A percentile compares a stretch with the other conserved stretches of the same genome.
Evolutionary conservation across 2,888 invertebrate genomes (phyloP).

Genomic region (Beris morrisii): DNA sequence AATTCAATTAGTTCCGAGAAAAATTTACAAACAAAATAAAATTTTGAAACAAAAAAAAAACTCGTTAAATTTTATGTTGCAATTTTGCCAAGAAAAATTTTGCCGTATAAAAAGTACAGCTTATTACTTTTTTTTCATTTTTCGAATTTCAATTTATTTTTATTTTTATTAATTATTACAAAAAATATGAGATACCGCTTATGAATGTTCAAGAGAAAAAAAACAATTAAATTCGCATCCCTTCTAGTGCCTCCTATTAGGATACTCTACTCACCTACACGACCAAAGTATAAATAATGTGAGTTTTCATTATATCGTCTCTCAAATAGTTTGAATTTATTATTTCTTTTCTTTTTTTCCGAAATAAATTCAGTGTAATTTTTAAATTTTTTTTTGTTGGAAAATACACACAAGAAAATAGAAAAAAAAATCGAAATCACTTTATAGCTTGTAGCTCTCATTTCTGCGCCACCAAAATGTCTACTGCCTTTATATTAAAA

Average conservation of each 20-base stretch:
- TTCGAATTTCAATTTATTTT: too few species aligned
- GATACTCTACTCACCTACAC: constrained; percentile 45
- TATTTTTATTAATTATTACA: constrained; percentile 18
- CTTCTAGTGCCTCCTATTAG: constrained; percentile 58
- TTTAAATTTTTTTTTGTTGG: constrained; percentile 56
- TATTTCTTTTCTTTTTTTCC: constrained; percentile 18
- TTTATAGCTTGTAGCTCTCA: constrained; percentile 48
- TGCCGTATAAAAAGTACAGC: constrained; percentile 5
- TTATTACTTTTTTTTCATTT: too few species aligned
- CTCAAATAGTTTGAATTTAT: constrained; percentile 25
- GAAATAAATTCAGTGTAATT: constrained; percentile 16
- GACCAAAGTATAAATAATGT: constrained; percentile 46
- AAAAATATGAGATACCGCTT: constrained; percentile 34
- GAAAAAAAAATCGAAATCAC: constrained; percentile 52
- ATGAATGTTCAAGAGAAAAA: constrained; percentile 39
- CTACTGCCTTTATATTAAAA: constrained; percentile 24
- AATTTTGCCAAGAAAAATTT: constrained; percentile 4
- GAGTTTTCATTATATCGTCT: constrained; percentile 34
- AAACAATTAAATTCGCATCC: constrained; percentile 41
- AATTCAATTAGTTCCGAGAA: not conserved
- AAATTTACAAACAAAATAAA: too few species aligned
- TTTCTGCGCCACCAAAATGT: constrained; percentile 38
- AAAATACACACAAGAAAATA: constrained; percentile 50
- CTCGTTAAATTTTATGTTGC: not conserved
- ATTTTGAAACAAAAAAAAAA: too few species aligned